Evolutionary conservation across 2,113 vertebrate species (phyloP).

Genomic region (Athene cunicularia): DNA sequence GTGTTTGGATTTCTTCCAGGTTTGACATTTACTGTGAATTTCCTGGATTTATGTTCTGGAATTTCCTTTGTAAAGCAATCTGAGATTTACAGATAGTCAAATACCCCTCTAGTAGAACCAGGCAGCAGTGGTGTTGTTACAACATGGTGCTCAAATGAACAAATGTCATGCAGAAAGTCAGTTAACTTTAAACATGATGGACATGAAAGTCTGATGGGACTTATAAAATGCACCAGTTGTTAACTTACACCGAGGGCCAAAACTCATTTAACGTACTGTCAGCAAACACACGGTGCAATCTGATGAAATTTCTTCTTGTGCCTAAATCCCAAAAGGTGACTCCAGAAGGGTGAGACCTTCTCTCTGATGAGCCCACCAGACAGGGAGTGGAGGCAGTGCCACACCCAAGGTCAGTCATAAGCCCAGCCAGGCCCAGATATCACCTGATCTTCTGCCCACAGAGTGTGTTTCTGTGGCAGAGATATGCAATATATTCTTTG

Average conservation of each 20-base stretch:
- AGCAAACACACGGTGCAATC: not conserved
- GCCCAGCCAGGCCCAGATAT: not conserved
- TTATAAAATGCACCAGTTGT: not conserved
- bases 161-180: not conserved
- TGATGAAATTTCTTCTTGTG: not conserved
- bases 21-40: slow-evolving; percentile 21
- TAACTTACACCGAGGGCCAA: not conserved
- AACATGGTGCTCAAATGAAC: not conserved
- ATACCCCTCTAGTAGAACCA: not conserved
- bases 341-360: not conserved
- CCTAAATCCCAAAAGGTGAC: not conserved
- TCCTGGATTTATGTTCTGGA: slow-evolving; percentile 20
- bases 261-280: not conserved
- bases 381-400: not conserved
- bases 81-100: not conserved
- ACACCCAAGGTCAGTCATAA: not conserved
- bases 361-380: not conserved
- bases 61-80: slow-evolving; percentile 17
- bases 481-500: not conserved
- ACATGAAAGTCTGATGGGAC: not conserved
- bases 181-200: not conserved
- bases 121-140: not conserved
- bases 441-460: accelerated
- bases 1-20: slow-evolving; percentile 19
- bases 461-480: not conserved